phyloP scores from a whole-genome alignment of 2,113 vertebrate genomes.

The Pelecanoides urinatrix region DNA sequence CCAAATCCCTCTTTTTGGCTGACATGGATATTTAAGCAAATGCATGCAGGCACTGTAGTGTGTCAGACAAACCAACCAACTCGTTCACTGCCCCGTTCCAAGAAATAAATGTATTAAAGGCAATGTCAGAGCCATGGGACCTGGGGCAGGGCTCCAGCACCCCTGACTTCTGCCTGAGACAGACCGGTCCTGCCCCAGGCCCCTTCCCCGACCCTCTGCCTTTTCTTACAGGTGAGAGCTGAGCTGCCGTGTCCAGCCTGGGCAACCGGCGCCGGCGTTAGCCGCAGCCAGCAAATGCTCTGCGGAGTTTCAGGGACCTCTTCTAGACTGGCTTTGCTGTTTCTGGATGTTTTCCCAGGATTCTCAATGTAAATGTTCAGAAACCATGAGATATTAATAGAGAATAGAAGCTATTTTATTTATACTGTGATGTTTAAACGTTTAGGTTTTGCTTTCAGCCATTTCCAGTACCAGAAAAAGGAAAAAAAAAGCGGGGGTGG shows the following conservation, averaged over 20 bases:
- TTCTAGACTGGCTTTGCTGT: background rate
- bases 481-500: background rate
- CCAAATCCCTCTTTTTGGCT: background rate
- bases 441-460: background rate
- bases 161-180: background rate
- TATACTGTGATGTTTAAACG: background rate
- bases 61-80: background rate
- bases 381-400: background rate
- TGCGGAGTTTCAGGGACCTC: background rate
- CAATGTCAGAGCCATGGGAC: fast-evolving
- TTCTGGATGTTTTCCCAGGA: background rate
- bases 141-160: background rate
- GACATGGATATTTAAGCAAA: fast-evolving
- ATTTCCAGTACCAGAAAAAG: background rate
- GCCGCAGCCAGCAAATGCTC: background rate
- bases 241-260: background rate
- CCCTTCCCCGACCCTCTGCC: background rate
- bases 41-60: fast-evolving
- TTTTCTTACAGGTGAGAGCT: background rate
- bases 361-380: background rate
- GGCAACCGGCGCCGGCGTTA: fast-evolving
- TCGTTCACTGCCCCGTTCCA: background rate
- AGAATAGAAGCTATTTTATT: background rate
- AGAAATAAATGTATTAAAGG: fast-evolving
- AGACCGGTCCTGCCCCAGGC: background rate